Percentiles rank a stretch among this genome's conserved stretches.
Evolutionary conservation across 1,140 invertebrate species (phyloP).

Genomic region (Antheraea mylitta): DNA sequence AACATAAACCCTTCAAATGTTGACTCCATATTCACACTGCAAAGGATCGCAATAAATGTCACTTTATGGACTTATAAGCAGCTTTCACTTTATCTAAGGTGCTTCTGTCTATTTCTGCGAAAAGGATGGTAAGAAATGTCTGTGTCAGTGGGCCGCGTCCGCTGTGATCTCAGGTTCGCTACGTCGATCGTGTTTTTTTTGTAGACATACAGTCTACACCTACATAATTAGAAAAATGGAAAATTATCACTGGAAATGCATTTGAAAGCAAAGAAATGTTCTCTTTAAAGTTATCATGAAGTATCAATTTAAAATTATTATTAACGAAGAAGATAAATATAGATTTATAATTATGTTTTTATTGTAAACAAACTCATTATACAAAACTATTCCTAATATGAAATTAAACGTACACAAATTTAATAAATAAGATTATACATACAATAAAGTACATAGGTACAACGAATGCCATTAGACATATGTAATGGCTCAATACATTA

Average conservation of each 20-base stretch:
- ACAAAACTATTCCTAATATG: neutral
- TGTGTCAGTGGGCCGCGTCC: slow-evolving; percentile 74
- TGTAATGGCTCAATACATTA: no score
- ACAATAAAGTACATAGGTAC: neutral
- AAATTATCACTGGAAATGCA: slow-evolving; percentile 24
- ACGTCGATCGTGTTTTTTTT: slow-evolving; percentile 49
- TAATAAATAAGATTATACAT: neutral
- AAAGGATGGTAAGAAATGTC: slow-evolving; percentile 73
- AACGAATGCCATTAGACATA: neutral
- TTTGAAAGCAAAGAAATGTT: neutral
- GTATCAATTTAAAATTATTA: neutral
- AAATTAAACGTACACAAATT: neutral
- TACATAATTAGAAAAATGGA: slow-evolving; percentile 70
- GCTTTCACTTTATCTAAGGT: slow-evolving; percentile 75
- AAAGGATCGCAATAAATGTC: slow-evolving; percentile 61
- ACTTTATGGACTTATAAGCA: slow-evolving; percentile 68
- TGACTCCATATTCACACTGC: slow-evolving; percentile 42
- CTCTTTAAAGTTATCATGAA: neutral
- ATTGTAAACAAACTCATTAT: neutral
- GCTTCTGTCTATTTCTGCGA: slow-evolving; percentile 71
- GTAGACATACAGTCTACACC: slow-evolving; percentile 58
- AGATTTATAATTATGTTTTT: neutral
- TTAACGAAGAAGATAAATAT: neutral
- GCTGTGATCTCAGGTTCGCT: slow-evolving; percentile 40
- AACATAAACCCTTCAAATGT: slow-evolving; percentile 32